Evolutionary conservation across 2,888 invertebrate species (phyloP), one percentile per base, ranked within the genome.

Genomic region (Hirtodrosophila trivittata): DNA sequence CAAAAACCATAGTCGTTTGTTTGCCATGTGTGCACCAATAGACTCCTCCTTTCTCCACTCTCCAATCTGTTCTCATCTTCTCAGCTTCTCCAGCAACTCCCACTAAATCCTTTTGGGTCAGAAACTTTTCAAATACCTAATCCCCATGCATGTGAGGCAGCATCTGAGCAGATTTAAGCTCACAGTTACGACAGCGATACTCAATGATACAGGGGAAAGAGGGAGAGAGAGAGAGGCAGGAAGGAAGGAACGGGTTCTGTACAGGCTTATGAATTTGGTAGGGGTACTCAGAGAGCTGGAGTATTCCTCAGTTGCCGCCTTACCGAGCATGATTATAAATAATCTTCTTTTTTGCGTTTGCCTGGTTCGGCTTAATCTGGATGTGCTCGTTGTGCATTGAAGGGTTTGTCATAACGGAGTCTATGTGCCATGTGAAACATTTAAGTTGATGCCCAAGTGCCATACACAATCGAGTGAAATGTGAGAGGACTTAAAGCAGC

Each of bases 21-120:
- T 62, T 71, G 66, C 26, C 54, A 46, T 72, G 62, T 72, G 62
- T 65, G 62, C 69, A 62, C 56, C 52, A 38, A 55, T 49, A 46
- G 46, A 39, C 28, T 14, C 1, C 1, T 8, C 12, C 12, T 35
- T 25, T 14, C 35, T 8, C 12, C 12, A 38, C 28, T 14, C 35
- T 13, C 47, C 35, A 39, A 1, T 51, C n/a, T 18, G 4, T 5
- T n/a, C 33, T 21, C 13, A 26, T 4, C 21, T 18, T 21, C 9
- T 13, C 28, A 12, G 10, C 12, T 30, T 46, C 30, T 3, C 3
- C 18, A 21, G 18, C 18, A 21, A 49, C 62, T 46, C 46, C 32
- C 30, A 12, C 14, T 57, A 83, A 87, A 86, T 78, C 86, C 86
- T 77, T 86, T 83, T 85, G 87, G 86, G 87, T 83, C 81, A 83